Evolutionary conservation across 2,113 vertebrate genomes (phyloP).

Genomic region (Eubucco bourcierii): DNA sequence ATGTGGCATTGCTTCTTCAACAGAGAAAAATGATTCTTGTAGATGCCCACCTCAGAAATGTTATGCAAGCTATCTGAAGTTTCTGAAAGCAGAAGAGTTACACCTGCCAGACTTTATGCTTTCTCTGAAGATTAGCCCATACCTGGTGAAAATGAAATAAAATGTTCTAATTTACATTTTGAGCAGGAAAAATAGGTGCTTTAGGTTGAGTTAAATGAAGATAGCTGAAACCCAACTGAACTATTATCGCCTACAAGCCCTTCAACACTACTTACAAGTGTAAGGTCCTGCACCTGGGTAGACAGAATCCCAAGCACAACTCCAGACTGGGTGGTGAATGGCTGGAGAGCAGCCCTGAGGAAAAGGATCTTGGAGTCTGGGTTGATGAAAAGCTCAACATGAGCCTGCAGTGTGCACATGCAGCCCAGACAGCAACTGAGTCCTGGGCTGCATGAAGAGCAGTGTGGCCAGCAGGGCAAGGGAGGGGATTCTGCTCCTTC

Average conservation of each 20-base stretch:
- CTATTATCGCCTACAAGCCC: neutral
- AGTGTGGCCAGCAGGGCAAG: too few species aligned
- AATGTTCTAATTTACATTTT: neutral
- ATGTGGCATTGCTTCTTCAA: neutral
- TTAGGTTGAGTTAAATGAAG: neutral
- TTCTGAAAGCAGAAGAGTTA: neutral
- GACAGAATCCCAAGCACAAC: too few species aligned
- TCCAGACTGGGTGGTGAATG: too few species aligned
- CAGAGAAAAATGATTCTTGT: neutral
- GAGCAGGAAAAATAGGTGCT: neutral
- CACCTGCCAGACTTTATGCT: neutral
- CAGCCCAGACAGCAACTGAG: too few species aligned
- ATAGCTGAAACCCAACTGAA: neutral
- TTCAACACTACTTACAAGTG: neutral
- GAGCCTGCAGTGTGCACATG: too few species aligned
- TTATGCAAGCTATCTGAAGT: neutral
- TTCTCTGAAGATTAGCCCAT: neutral
- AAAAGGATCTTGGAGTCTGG: too few species aligned
- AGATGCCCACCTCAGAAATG: neutral
- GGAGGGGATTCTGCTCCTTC: too few species aligned
- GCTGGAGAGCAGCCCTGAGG: too few species aligned
- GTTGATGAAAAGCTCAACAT: too few species aligned
- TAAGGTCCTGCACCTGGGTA: too few species aligned
- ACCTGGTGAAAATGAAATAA: neutral
- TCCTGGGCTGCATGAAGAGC: too few species aligned